Evolutionary conservation across 2,113 vertebrate species (phyloP).

Genomic region (Boulengeromyrus knoepffleri): DNA sequence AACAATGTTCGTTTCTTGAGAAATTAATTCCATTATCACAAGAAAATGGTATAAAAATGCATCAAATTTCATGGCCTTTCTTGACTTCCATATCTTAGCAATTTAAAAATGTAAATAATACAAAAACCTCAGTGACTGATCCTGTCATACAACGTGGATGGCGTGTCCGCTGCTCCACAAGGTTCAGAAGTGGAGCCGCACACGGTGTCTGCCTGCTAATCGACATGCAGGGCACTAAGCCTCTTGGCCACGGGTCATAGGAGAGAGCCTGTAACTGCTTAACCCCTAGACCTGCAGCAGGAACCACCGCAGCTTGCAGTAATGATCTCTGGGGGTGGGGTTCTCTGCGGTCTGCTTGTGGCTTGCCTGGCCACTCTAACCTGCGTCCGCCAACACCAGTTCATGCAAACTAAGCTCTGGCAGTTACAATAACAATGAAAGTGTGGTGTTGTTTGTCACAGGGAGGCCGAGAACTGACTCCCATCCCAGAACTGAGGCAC

Average conservation of each 20-base stretch:
- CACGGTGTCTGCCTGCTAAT: conserved; percentile 17
- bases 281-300: conserved; percentile 35
- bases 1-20: background rate
- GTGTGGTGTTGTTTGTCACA: background rate
- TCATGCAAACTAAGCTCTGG: background rate
- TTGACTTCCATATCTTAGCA: background rate
- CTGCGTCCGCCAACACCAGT: background rate
- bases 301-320: conserved; percentile 37
- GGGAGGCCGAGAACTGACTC: background rate
- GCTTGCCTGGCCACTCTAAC: background rate
- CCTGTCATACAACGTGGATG: background rate
- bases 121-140: background rate
- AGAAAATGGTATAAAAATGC: background rate
- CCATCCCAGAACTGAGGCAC: background rate
- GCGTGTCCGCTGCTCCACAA: background rate
- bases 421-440: background rate
- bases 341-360: background rate
- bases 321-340: conserved; percentile 30
- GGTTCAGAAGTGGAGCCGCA: background rate
- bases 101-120: background rate
- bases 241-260: conserved; percentile 28
- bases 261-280: conserved; percentile 41
- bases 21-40: background rate
- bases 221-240: conserved; percentile 26
- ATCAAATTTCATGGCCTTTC: background rate